Conservation (phyloP, 2,113 vertebrate species). For the Mesembrinibis cayennensis region DNA sequence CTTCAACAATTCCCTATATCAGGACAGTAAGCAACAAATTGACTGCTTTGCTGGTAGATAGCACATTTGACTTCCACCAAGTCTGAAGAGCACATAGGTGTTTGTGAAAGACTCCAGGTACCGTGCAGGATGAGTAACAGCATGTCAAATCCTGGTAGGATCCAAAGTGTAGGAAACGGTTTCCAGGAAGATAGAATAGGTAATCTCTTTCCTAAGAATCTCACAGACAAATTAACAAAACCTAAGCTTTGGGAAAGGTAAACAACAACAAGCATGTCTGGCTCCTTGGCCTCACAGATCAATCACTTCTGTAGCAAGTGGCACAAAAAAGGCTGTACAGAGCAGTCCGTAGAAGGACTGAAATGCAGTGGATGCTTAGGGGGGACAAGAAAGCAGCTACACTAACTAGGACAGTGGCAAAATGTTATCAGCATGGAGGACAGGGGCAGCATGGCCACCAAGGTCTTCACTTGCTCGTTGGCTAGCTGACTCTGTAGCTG, state of each 20-base stretch:
- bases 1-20: neutral
- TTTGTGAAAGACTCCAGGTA: neutral
- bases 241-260: neutral
- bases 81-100: neutral
- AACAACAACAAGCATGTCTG: neutral
- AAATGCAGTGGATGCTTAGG: fast-evolving
- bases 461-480: neutral
- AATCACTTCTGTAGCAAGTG: neutral
- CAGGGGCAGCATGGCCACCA: neutral
- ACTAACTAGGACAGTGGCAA: neutral
- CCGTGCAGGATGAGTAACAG: neutral
- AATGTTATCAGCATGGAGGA: neutral
- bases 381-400: neutral
- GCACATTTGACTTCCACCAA: neutral
- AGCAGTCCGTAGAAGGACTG: neutral
- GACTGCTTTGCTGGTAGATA: neutral
- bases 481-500: neutral
- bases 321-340: neutral
- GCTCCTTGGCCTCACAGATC: neutral
- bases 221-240: neutral
- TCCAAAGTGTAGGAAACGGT: neutral
- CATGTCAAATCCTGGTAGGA: neutral
- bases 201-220: neutral
- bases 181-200: neutral
- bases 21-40: neutral